Percentiles rank a stretch among this genome's conserved stretches.
phyloP scores from a whole-genome alignment of 2,888 invertebrate genomes.

The Lacanobia oleracea region DNA sequence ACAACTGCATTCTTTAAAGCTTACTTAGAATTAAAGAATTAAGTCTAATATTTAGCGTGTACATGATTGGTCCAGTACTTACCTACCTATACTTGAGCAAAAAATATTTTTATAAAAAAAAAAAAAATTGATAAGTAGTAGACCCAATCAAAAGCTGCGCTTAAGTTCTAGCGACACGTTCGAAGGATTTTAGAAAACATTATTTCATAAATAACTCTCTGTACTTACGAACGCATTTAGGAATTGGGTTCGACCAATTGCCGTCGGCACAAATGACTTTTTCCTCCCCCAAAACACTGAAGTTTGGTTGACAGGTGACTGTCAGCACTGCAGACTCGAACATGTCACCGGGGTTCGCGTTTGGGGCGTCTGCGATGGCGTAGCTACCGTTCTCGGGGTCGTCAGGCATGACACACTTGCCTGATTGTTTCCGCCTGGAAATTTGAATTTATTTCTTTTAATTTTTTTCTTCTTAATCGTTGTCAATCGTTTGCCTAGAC shows the following conservation, averaged over 20 bases:
- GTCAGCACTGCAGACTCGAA: slow-evolving; percentile 69
- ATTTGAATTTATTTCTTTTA: too few relatives aligned
- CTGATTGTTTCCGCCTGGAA: slow-evolving; percentile 63
- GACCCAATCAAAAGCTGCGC: not conserved
- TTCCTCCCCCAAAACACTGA: slow-evolving; percentile 63
- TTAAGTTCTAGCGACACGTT: not conserved
- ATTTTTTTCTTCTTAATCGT: too few relatives aligned
- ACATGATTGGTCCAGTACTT: too few relatives aligned
- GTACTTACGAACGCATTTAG: slow-evolving; percentile 68
- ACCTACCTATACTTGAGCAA: too few relatives aligned
- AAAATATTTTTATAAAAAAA: too few relatives aligned
- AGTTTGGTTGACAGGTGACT: slow-evolving; percentile 74
- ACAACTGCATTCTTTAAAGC: too few relatives aligned
- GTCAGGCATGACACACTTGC: slow-evolving; percentile 75
- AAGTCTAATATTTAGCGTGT: too few relatives aligned
- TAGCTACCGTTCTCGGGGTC: slow-evolving; percentile 76
- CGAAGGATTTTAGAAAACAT: not conserved
- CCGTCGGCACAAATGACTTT: slow-evolving; percentile 72
- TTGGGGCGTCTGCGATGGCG: slow-evolving; percentile 60
- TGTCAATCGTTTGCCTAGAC: too few relatives aligned
- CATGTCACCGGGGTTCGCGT: slow-evolving; percentile 70
- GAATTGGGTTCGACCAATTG: slow-evolving; percentile 67
- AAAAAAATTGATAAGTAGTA: not conserved
- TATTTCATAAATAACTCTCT: not conserved
- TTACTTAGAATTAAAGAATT: too few relatives aligned